Base-by-base conservation (phyloP, 2,797 vertebrate species). In the Gallinago solitaria region DNA sequence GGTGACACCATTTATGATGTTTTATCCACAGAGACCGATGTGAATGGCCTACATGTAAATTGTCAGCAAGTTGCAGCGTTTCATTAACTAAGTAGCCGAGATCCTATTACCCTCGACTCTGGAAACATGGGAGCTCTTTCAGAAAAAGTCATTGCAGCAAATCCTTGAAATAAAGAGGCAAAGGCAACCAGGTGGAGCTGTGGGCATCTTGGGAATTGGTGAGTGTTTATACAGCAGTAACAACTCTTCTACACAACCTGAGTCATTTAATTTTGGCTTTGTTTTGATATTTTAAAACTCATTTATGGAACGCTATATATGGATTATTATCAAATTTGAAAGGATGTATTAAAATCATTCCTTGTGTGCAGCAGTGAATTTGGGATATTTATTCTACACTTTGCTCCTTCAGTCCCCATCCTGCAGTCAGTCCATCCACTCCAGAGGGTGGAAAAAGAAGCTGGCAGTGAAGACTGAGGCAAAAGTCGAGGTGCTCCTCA, bases 51-150 rank as follows among this genome's bases (percentile, higher is more conserved):
- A 4, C 14, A 78, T 77, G 56, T 60, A 91, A 91, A 92, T 27
- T 77, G 68, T 19, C 56, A 65, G 56, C 48, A 45, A n/a, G 75
- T 11, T 70, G 70, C 67, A 87, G 57, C 57, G 76, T 93, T 84
- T 79, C 59, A 54, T 92, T 90, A 65, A 70, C 67, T 69, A 65
- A 93, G 37, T 9, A 78, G 51, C 30, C 4, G 63, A 51, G 54
- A 87, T 92, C 35, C 78, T 60, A 1, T 74, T 83, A 64, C 60
- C 28, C 17, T 6, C 6, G 30, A 30, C 47, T 33, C 74, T 87
- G 78, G 56, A 79, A 93, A 84, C 59, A 57, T 7, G 13, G 47
- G 27, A 91, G 73, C 53, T 90, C 43, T 69, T 87, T 81, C 89
- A 93, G 67, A 59, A 89, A 33, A 93, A 89, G 43, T 19, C 80